Percentiles rank a stretch among this genome's conserved stretches.
These are phyloP conservation scores for Ectemnius cavifrons DNA, from an alignment of 2,888 invertebrate species.

Conservation along the genomic window DNA sequence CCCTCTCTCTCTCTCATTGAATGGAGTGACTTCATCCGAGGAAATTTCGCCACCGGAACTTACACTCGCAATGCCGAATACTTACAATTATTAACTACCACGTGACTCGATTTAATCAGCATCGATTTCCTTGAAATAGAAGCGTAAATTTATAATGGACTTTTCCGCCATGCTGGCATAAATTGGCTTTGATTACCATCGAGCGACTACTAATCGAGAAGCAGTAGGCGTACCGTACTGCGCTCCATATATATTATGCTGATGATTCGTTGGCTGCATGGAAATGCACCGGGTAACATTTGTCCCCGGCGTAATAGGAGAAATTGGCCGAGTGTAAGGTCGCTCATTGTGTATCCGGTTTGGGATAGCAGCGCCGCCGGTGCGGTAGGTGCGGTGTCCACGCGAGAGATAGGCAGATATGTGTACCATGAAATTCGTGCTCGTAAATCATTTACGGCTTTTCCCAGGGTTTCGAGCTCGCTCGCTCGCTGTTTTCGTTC, in stretches of 20 bases:
- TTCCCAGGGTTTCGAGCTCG: neutral
- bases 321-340: too few species aligned
- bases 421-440: conserved; percentile 38
- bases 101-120: neutral
- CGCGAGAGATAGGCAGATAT: too few species aligned
- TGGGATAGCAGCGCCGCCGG: too few species aligned
- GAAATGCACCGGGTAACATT: too few species aligned
- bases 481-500: conserved; percentile 31
- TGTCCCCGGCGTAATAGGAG: too few species aligned
- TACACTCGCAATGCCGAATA: neutral
- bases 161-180: neutral
- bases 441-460: conserved; percentile 39
- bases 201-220: too few species aligned
- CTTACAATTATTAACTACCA: neutral
- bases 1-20: conserved; percentile 13
- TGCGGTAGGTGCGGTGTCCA: too few species aligned
- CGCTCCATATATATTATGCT: too few species aligned
- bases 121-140: neutral
- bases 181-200: neutral
- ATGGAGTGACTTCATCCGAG: neutral
- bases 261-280: too few species aligned
- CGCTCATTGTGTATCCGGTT: too few species aligned
- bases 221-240: too few species aligned
- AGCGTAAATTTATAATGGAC: neutral
- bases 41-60: neutral